These are phyloP conservation scores for Myotis davidii DNA, from an alignment of 2,113 vertebrate genomes.

Conservation along the genomic window DNA sequence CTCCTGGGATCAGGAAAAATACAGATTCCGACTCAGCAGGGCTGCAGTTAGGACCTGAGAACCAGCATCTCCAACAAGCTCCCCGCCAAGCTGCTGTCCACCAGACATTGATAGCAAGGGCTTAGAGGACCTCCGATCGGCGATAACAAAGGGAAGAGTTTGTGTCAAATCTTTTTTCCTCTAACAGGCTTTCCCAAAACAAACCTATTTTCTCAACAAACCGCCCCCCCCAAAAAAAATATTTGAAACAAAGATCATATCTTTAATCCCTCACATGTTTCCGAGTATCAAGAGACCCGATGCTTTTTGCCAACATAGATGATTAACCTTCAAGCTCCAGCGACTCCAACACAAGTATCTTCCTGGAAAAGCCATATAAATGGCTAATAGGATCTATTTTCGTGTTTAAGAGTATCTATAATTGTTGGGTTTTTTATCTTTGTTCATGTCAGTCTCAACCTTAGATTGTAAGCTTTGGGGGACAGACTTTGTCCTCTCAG, in stretches of 20 bases:
- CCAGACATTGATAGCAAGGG: not conserved
- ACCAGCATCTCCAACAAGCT: not conserved
- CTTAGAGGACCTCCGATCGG: not conserved
- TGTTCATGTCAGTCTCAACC: not conserved
- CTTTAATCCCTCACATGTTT: constrained; percentile 12
- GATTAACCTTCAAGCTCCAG: not conserved
- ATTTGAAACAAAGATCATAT: constrained; percentile 4
- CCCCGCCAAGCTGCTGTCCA: no score
- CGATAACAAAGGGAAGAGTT: not conserved
- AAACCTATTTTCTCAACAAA: not conserved
- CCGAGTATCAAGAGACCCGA: not conserved
- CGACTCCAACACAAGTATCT: not conserved
- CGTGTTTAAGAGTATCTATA: not conserved
- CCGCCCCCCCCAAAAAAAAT: not conserved
- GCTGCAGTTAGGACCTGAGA: not conserved
- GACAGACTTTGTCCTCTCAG: not conserved
- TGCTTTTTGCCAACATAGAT: constrained; percentile 35
- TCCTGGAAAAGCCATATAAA: constrained; percentile 7
- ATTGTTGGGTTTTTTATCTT: not conserved
- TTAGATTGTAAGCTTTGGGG: not conserved
- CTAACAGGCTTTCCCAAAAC: not conserved
- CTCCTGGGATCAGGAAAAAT: not conserved
- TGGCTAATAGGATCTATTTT: not conserved
- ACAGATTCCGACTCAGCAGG: not conserved
- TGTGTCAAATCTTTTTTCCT: not conserved